Percentiles rank a stretch among this genome's conserved stretches.
These are phyloP conservation scores for Frankliniella intonsa DNA, from an alignment of 2,888 invertebrate species.

Conservation along the genomic window DNA sequence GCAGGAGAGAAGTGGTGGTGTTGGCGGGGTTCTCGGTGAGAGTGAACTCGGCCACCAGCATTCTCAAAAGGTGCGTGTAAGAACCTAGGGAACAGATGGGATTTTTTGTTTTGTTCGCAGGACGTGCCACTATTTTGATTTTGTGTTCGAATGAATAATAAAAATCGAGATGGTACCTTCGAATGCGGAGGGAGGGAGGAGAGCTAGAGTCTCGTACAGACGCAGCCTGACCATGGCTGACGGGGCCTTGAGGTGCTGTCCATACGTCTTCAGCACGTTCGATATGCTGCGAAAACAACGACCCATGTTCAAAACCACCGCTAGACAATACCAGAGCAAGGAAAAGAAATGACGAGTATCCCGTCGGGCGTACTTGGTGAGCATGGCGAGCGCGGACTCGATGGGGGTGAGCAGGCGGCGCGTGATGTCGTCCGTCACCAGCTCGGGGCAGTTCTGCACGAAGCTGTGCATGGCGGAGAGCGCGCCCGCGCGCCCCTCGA, in stretches of 20 bases:
- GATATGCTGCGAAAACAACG: slow-evolving; percentile 60
- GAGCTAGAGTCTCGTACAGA: slow-evolving; percentile 79
- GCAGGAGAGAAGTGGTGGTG: slow-evolving; percentile 78
- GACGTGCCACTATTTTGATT: neutral
- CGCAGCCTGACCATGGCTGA: slow-evolving; percentile 89
- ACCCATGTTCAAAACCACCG: slow-evolving; percentile 23
- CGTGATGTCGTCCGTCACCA: slow-evolving; percentile 88
- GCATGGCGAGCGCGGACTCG: slow-evolving; percentile 91
- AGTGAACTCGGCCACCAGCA: slow-evolving; percentile 92
- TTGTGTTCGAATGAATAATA: neutral
- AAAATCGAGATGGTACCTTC: slow-evolving; percentile 48
- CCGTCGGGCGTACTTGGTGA: slow-evolving; percentile 70
- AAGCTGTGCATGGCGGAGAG: slow-evolving; percentile 93
- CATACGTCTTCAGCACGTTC: slow-evolving; percentile 79
- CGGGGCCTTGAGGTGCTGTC: slow-evolving; percentile 88
- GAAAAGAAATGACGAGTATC: neutral
- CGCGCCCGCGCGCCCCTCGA: slow-evolving; percentile 95
- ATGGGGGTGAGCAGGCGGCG: slow-evolving; percentile 84
- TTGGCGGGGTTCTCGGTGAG: slow-evolving; percentile 89
- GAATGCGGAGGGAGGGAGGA: slow-evolving; percentile 72
- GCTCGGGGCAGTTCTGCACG: slow-evolving; percentile 81
- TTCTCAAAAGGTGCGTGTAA: slow-evolving; percentile 80
- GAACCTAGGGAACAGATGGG: slow-evolving; percentile 51
- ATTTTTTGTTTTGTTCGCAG: neutral
- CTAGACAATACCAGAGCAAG: neutral